Evolutionary conservation across 1,140 invertebrate genomes (phyloP), one percentile per base, ranked within the genome.

Genomic region (Cylas formicarius): DNA sequence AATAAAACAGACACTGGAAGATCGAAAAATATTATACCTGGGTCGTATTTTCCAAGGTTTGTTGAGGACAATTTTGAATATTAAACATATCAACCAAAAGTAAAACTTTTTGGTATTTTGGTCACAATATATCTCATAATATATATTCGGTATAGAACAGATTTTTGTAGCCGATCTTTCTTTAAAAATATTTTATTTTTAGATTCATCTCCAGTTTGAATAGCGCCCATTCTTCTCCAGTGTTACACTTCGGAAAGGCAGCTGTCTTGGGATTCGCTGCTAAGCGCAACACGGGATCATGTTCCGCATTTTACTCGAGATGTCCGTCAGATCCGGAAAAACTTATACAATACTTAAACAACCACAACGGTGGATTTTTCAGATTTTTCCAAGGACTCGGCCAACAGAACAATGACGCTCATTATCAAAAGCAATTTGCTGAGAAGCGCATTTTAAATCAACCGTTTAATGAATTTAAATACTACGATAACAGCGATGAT

Each of bases 301-400:
- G 84, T 56, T 69, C 74, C 6, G 67, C 68, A 29, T 78, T 78
- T 2, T 89, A 84, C 50, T 74, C 80, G 0, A 72, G 72, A 18
- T 90, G 86, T 53, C 86, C 86, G 0, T 75, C 73, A 45, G 78
- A 84, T 57, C 68, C 80, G 18, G 75, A 82, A 44, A 73, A 77
- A 54, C 68, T 87, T 7, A 72, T 87, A 20, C 68, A 84, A 59
- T 89, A 89, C 60, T 68, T 89, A 31, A 89, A 90, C 66, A 90
- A 88, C 65, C 77, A 90, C 59, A 86, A 86, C 42, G 86, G 86
- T 26, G 86, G 86, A 7, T 86, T 88, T 61, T 89, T 87, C 60
- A 73, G 82, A 39, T 84, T 82, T 55, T 87, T 89, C 58, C 77
- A 73, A 42, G 71, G 72, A 28, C 4, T 56, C 3, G 37, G 49